Percentiles rank a stretch among this genome's conserved stretches.
Evolutionary conservation across 2,113 vertebrate species (phyloP).

Genomic region (Hassar affinis): DNA sequence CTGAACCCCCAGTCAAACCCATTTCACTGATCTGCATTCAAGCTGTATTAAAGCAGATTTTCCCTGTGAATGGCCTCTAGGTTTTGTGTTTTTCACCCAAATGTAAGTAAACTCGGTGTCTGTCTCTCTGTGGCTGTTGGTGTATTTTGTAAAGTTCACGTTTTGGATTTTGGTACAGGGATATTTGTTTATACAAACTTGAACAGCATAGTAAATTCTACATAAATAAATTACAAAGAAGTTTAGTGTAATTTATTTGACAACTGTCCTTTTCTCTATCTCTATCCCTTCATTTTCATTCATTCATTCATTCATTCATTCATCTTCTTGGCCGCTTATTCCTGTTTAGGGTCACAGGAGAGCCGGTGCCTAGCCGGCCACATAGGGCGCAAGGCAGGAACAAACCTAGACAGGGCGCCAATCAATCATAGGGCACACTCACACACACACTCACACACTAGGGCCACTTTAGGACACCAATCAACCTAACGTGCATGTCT

Average conservation of each 20-base stretch:
- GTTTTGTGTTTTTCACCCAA: conserved; percentile 11
- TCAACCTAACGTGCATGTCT: too few species aligned
- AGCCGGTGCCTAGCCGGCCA: too few species aligned
- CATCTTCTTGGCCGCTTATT: too few species aligned
- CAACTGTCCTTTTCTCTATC: neutral
- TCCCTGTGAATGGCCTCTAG: conserved; percentile 32
- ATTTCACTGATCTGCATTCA: conserved; percentile 43
- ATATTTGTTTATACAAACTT: neutral
- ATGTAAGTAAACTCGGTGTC: neutral
- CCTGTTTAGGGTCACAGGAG: too few species aligned
- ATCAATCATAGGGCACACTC: too few species aligned
- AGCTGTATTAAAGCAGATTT: conserved; percentile 54
- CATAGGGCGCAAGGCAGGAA: too few species aligned
- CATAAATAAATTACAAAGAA: neutral
- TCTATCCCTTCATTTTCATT: neutral
- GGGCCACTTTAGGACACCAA: too few species aligned
- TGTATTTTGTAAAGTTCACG: neutral
- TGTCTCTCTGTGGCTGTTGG: neutral
- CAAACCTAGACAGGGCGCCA: too few species aligned
- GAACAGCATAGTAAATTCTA: neutral
- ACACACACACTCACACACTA: too few species aligned
- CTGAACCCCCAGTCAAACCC: conserved; percentile 23
- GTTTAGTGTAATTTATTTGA: neutral
- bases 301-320: too few species aligned
- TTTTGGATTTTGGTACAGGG: neutral